phyloP scores from a whole-genome alignment of 2,113 vertebrate species.

The Caranx ignobilis region DNA sequence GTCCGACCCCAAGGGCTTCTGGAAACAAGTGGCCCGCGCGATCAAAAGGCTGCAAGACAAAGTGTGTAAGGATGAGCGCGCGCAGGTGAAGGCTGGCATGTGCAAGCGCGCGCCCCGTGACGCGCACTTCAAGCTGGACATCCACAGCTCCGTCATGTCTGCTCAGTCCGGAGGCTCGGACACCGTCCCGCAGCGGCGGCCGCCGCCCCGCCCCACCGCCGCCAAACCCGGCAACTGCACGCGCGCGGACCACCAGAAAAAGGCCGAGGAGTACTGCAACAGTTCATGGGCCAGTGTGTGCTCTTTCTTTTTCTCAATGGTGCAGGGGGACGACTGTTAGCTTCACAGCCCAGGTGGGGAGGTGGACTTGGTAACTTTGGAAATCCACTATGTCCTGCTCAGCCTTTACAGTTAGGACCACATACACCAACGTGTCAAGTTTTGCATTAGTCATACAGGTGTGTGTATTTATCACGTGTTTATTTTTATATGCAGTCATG shows the following conservation, averaged over 20 bases:
- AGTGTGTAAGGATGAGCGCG: slow-evolving; percentile 83
- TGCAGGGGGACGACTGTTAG: slow-evolving; percentile 88
- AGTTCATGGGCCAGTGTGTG: slow-evolving; percentile 86
- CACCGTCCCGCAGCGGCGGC: fast-evolving
- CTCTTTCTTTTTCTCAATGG: slow-evolving; percentile 86
- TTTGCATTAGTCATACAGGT: no score
- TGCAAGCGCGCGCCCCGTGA: slow-evolving; percentile 86
- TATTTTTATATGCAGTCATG: no score
- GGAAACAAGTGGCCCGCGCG: slow-evolving; percentile 87
- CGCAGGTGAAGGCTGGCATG: slow-evolving; percentile 81
- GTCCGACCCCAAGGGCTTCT: slow-evolving; percentile 81
- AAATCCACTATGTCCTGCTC: no score
- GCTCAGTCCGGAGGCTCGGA: neutral
- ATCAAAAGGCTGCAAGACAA: slow-evolving; percentile 83
- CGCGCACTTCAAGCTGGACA: slow-evolving; percentile 85
- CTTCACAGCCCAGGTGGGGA: neutral
- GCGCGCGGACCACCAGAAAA: slow-evolving; percentile 75
- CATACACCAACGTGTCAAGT: neutral
- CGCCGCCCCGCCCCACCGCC: neutral
- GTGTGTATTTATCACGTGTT: no score
- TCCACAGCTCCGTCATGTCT: fast-evolving
- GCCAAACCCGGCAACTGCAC: slow-evolving; percentile 48
- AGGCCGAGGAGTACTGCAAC: slow-evolving; percentile 87
- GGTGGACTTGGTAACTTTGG: neutral
- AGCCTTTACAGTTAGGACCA: neutral